Conservation (phyloP, 2,797 vertebrate species). For the Eulemur rubriventer region DNA sequence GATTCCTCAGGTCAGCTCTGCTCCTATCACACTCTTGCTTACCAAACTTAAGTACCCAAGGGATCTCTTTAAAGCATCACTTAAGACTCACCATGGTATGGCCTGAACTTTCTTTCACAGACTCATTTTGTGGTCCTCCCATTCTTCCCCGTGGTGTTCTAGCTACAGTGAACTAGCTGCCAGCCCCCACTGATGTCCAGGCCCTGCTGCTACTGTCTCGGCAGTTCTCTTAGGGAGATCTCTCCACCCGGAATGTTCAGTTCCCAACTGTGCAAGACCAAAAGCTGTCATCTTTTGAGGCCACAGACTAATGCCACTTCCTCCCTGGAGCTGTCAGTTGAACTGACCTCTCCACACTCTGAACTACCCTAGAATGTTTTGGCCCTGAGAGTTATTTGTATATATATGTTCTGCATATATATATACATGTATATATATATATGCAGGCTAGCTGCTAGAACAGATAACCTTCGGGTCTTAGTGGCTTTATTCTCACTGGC, state of each 20-base stretch:
- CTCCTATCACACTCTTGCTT: neutral
- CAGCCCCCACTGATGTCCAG: neutral
- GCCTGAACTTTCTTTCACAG: neutral
- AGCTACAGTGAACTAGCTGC: neutral
- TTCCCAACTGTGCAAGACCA: neutral
- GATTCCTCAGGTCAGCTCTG: neutral
- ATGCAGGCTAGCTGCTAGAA: neutral
- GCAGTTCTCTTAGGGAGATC: neutral
- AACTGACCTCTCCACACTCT: neutral
- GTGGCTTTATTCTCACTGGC: neutral
- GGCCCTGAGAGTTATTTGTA: neutral
- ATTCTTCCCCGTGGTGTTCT: no score
- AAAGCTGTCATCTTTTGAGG: neutral
- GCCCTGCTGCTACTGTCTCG: neutral
- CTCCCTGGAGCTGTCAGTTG: neutral
- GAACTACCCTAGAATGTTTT: neutral
- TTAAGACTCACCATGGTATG: neutral
- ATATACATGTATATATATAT: neutral
- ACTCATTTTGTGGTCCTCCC: neutral
- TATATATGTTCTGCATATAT: neutral
- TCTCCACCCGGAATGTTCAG: neutral
- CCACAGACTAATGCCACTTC: neutral
- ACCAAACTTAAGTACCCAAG: neutral
- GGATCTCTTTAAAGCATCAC: neutral
- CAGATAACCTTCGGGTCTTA: neutral